Conservation (phyloP, 2,113 vertebrate genomes). For the Romanogobio albipinnatus region DNA sequence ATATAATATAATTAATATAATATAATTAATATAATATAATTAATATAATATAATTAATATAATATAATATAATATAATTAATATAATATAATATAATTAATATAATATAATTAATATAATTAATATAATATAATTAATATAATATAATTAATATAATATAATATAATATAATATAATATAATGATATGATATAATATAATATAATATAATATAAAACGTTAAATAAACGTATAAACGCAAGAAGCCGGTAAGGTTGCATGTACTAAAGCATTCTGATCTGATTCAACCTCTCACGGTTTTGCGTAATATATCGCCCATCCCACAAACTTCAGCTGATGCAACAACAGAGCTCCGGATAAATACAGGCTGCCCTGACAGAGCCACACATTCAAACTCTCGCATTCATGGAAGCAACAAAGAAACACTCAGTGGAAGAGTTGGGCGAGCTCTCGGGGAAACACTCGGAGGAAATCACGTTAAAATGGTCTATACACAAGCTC, state of each 20-base stretch:
- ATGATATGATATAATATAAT: background rate
- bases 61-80: background rate
- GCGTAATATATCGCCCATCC: conserved; percentile 48
- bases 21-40: background rate
- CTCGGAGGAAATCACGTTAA: conserved; percentile 4
- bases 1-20: background rate
- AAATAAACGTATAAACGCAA: conserved; percentile 19
- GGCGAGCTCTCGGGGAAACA: conserved; percentile 47
- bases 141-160: background rate
- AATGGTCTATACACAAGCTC: conserved; percentile 73
- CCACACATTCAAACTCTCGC: background rate
- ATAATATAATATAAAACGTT: background rate
- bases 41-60: background rate
- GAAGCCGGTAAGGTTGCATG: conserved; percentile 53
- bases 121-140: background rate
- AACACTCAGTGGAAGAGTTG: conserved; percentile 43
- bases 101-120: background rate
- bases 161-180: conserved; percentile 1
- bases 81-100: background rate
- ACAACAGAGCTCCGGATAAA: conserved; percentile 61
- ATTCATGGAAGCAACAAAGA: conserved; percentile 63
- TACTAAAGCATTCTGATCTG: conserved; percentile 46
- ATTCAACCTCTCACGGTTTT: conserved; percentile 36
- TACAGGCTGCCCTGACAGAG: accelerated
- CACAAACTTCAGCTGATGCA: conserved; percentile 66